Base-by-base conservation (phyloP, 2,797 vertebrate species). In the Denticeps clupeoides region DNA sequence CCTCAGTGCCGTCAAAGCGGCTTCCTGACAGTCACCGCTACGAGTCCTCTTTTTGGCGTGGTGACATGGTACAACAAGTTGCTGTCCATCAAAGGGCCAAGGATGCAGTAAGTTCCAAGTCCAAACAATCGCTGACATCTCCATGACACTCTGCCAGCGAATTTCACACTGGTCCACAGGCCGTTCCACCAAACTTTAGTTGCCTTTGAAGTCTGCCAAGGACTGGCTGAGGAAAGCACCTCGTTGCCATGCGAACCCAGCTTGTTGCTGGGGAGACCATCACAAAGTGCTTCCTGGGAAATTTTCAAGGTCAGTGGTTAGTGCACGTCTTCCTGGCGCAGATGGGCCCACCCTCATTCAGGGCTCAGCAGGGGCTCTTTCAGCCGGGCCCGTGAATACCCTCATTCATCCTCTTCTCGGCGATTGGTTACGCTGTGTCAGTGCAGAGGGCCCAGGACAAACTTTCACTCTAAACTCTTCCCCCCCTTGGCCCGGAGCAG, bases 291-390 rank as follows among this genome's bases (percentile, higher is more conserved):
- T 83, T 85, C 80, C 82, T 83, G 77, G 76, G 79, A 80, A 82
- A 82, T 82, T 82, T 81, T 81, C 71, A 78, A 85, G 84, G 82
- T 84, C 79, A 83, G 78, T 78, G 80, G 79, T 81, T 84, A 79
- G 76, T 82, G 82, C 76, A 81, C 70, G 78, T 78, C 79, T 80
- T 75, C 73, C 75, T 74, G 76, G 53, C 77, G 70, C 80, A 80
- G 80, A 82, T 77, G 78, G 73, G 78, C 74, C 73, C 73, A 74
- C 72, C 77, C 75, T 79, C 77, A 81, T 79, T 79, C 73, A 77
- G 56, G 46, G 54, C 76, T 66, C 79, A 69, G 78, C 70, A 69
- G 81, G 79, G 74, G 74, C 68, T 68, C 78, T 81, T 86, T 84
- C 74, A 81, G 77, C 71, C 77, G 62, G 55, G 61, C 68, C 60